Percentiles rank a stretch among this genome's conserved stretches.
Conservation (phyloP, 2,113 vertebrate genomes). For the Oreochromis spilurus region DNA sequence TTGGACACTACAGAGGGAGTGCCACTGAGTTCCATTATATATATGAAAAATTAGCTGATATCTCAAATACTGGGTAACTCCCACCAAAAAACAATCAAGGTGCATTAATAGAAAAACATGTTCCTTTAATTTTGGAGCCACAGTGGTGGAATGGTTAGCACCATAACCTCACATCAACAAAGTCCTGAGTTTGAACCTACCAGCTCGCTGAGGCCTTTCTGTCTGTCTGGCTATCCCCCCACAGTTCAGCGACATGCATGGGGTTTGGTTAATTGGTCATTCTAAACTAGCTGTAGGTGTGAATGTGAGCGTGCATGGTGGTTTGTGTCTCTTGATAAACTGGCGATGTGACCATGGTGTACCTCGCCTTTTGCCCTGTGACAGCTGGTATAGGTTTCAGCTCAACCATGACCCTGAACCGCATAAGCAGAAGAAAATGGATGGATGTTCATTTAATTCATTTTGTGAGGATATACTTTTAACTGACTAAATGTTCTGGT, state of each 20-base stretch:
- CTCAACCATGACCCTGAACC: neutral
- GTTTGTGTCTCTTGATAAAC: neutral
- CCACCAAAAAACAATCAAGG: neutral
- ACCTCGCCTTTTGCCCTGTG: neutral
- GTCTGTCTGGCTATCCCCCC: neutral
- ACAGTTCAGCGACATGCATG: neutral
- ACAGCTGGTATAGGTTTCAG: neutral
- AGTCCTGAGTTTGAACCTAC: neutral
- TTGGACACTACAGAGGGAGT: accelerated
- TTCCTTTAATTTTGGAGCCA: neutral
- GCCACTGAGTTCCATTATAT: neutral
- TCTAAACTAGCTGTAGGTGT: neutral
- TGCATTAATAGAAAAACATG: neutral
- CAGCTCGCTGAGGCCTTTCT: neutral
- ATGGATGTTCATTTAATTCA: neutral
- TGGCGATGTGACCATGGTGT: neutral
- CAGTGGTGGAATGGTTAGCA: neutral
- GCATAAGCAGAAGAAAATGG: neutral
- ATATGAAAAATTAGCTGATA: accelerated
- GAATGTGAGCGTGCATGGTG: neutral
- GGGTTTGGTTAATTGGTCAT: neutral
- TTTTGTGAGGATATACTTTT: neutral
- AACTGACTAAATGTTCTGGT: neutral
- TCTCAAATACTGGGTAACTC: neutral
- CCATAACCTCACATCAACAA: accelerated